phyloP scores from a whole-genome alignment of 2,113 vertebrate species.

The Machaerirhynchus nigripectus region DNA sequence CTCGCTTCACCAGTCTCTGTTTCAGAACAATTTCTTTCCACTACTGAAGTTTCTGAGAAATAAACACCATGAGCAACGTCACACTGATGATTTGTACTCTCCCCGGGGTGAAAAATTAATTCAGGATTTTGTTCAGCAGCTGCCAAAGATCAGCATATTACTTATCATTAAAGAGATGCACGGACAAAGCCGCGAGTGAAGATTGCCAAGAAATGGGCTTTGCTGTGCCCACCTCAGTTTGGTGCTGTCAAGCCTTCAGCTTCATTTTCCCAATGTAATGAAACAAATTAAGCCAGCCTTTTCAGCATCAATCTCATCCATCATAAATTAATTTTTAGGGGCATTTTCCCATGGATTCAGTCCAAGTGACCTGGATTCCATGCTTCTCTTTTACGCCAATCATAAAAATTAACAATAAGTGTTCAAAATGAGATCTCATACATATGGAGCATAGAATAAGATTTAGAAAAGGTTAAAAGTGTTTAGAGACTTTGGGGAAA shows the following conservation, averaged over 20 bases:
- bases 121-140: neutral
- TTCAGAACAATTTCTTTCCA: neutral
- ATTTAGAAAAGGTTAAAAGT: neutral
- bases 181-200: neutral
- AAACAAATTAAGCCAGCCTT: constrained; percentile 40
- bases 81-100: neutral
- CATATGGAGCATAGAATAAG: neutral
- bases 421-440: neutral
- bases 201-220: neutral
- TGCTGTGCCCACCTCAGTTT: neutral
- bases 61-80: neutral
- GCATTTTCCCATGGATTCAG: constrained; percentile 42
- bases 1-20: neutral
- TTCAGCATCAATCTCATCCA: constrained; percentile 17
- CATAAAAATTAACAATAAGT: constrained; percentile 14
- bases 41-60: neutral
- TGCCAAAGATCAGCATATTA: constrained; percentile 13
- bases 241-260: constrained; percentile 31
- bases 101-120: neutral
- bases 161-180: neutral
- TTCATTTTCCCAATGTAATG: neutral
- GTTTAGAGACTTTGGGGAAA: neutral
- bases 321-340: constrained; percentile 37
- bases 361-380: constrained; percentile 3
- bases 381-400: neutral